Evolutionary conservation across 2,888 invertebrate species (phyloP).

Genomic region (Elegia similella): DNA sequence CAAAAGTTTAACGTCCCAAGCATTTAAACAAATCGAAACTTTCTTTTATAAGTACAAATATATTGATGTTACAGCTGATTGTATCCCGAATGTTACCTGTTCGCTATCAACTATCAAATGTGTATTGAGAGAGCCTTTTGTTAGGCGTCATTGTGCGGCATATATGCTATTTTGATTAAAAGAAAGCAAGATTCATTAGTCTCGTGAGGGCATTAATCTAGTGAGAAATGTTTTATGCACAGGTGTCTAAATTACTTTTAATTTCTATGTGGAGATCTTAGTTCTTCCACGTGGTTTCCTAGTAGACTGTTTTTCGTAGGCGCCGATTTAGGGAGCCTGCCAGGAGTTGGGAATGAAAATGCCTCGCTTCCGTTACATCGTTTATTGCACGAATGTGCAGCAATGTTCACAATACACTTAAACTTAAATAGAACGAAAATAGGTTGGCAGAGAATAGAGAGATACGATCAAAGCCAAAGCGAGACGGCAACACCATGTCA

Average conservation of each 20-base stretch:
- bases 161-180: slow-evolving; percentile 11
- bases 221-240: not conserved
- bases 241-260: not conserved
- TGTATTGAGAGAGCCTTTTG: not conserved
- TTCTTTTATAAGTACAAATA: not conserved
- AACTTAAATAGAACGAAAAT: too few relatives aligned
- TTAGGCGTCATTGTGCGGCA: not conserved
- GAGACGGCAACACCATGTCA: too few relatives aligned
- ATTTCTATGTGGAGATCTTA: not conserved
- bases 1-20: not conserved
- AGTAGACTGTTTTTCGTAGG: too few relatives aligned
- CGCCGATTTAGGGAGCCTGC: too few relatives aligned
- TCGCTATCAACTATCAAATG: not conserved
- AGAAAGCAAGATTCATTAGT: slow-evolving; percentile 2
- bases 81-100: not conserved
- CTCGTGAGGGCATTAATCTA: not conserved
- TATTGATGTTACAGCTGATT: slow-evolving; percentile 4
- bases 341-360: too few relatives aligned
- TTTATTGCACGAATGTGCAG: too few relatives aligned
- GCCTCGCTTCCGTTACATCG: too few relatives aligned
- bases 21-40: not conserved
- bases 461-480: too few relatives aligned
- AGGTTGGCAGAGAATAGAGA: too few relatives aligned
- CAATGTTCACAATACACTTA: too few relatives aligned
- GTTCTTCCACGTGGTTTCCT: too few relatives aligned